Evolutionary conservation across 2,113 vertebrate genomes (phyloP).

Genomic region (Felis chaus): DNA sequence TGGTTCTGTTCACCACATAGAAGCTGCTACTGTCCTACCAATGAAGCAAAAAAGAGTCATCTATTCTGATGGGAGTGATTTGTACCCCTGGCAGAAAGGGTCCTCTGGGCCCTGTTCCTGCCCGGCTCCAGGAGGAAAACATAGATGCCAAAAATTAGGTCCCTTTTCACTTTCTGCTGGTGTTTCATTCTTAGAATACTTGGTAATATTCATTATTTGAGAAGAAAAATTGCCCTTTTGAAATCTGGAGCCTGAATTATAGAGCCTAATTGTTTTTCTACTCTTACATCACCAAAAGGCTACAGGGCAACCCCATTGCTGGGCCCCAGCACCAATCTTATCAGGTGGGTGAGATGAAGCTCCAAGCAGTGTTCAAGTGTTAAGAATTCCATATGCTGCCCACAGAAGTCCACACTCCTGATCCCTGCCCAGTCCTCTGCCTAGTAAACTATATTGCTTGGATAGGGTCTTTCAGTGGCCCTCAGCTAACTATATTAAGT

Average conservation of each 20-base stretch:
- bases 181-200: not conserved
- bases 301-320: not conserved
- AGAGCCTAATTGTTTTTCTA: not conserved
- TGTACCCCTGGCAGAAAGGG: not conserved
- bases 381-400: not conserved
- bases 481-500: not conserved
- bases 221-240: not conserved
- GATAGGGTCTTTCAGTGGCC: not conserved
- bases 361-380: not conserved
- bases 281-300: not conserved
- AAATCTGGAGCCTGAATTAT: not conserved
- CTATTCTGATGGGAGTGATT: not conserved
- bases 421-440: not conserved
- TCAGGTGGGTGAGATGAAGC: not conserved
- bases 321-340: accelerated
- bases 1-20: not conserved
- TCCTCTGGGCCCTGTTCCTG: not conserved
- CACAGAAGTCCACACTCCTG: not conserved
- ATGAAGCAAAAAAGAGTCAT: not conserved
- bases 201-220: not conserved
- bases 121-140: not conserved
- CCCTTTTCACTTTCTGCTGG: not conserved
- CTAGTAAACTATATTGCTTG: not conserved
- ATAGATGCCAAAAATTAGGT: not conserved
- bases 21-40: not conserved